These are phyloP conservation scores for Egretta garzetta DNA, from an alignment of 2,113 vertebrate genomes.

Conservation along the genomic window DNA sequence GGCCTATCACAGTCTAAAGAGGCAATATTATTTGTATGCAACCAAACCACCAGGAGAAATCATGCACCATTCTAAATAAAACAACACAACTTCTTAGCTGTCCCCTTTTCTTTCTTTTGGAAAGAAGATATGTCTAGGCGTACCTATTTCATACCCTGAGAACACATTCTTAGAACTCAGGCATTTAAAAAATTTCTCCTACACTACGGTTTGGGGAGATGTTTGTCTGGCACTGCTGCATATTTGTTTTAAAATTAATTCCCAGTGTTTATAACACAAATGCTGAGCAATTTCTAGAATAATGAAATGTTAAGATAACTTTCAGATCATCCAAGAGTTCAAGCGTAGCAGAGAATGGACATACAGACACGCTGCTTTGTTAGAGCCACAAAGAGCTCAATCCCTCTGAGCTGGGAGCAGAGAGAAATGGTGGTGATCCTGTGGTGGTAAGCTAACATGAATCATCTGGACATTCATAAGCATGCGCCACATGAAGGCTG, in stretches of 20 bases:
- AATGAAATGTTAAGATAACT: neutral
- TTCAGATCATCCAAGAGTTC: neutral
- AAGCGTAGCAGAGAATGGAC: neutral
- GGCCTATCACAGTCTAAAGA: neutral
- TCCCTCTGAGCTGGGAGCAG: neutral
- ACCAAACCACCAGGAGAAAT: neutral
- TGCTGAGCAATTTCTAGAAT: neutral
- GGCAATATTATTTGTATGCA: neutral
- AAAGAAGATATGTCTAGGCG: neutral
- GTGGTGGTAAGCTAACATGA: neutral
- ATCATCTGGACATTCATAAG: neutral
- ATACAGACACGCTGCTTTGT: neutral
- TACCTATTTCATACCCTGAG: neutral
- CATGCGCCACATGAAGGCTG: neutral
- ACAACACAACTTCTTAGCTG: neutral
- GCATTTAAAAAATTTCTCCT: neutral
- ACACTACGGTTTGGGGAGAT: neutral
- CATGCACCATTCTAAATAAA: neutral
- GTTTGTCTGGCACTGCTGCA: neutral
- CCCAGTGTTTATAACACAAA: neutral
- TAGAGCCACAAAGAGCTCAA: neutral
- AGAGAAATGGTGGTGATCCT: neutral
- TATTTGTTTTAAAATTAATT: neutral
- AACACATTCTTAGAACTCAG: neutral
- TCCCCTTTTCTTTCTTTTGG: neutral